Evolutionary conservation across 2,888 invertebrate genomes (phyloP).

Genomic region (Hemaris fuciformis): DNA sequence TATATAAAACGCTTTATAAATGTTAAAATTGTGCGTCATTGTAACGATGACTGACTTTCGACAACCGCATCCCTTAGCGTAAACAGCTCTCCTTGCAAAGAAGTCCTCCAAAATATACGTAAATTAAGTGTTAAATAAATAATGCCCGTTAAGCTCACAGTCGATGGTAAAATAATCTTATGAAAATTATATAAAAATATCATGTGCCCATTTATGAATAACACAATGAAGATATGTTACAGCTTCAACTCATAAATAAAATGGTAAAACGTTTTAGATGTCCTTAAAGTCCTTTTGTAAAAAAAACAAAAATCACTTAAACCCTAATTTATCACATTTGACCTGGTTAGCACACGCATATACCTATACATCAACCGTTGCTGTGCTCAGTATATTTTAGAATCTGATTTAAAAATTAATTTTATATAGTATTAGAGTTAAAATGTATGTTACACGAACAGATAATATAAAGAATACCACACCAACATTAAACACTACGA

Average conservation of each 20-base stretch:
- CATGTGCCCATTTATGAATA: conserved; percentile 30
- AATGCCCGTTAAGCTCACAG: conserved; percentile 68
- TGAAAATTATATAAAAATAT: conserved; percentile 38
- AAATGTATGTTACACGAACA: conserved; percentile 73
- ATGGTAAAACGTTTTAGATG: conserved; percentile 34
- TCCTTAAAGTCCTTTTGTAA: conserved; percentile 27
- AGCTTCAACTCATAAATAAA: conserved; percentile 38
- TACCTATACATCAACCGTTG: conserved; percentile 67
- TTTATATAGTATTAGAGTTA: conserved; percentile 55
- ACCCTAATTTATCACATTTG: conserved; percentile 78
- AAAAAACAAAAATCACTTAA: conserved; percentile 57
- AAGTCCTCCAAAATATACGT: conserved; percentile 44
- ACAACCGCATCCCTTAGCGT: conserved; percentile 27
- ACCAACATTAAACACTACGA: conserved; percentile 76
- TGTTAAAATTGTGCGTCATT: conserved; percentile 70
- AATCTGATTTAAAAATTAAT: conserved; percentile 69
- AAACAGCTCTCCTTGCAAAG: conserved; percentile 29
- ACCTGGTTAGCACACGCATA: conserved; percentile 72
- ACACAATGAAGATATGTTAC: conserved; percentile 39
- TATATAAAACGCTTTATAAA: conserved; percentile 53
- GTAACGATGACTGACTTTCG: conserved; percentile 31
- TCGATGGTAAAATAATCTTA: conserved; percentile 44
- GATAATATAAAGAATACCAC: conserved; percentile 76
- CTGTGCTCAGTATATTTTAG: conserved; percentile 69
- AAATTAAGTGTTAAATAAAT: conserved; percentile 44